phyloP scores from a whole-genome alignment of 2,113 vertebrate species.

The Hyaena hyaena region DNA sequence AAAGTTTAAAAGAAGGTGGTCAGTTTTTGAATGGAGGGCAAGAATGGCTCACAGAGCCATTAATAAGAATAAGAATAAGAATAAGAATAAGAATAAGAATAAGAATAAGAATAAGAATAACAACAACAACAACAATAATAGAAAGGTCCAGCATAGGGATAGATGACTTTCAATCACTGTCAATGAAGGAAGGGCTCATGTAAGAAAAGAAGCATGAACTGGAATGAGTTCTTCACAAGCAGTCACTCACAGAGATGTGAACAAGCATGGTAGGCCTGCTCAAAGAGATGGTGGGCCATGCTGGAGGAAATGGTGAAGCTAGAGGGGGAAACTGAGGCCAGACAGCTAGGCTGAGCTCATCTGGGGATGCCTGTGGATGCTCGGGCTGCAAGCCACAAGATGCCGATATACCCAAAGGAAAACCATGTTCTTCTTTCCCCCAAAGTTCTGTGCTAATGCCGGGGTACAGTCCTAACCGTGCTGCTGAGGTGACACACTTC shows the following conservation, averaged over 20 bases:
- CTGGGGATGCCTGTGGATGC: no score
- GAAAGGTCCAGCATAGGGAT: not conserved
- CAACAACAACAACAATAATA: not conserved
- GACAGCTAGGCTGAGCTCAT: not conserved
- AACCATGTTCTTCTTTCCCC: not conserved
- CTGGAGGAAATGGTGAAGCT: not conserved
- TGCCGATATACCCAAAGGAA: not conserved
- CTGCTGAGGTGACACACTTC: not conserved
- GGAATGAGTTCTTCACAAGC: not conserved
- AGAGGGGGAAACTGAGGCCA: not conserved
- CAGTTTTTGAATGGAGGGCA: no score
- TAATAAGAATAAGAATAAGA: no score
- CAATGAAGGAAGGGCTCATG: not conserved
- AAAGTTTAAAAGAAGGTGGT: no score
- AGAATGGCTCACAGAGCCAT: no score
- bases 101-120: no score
- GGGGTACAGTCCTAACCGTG: not conserved
- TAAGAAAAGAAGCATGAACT: not conserved
- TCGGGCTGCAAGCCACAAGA: not conserved
- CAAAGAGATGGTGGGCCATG: not conserved
- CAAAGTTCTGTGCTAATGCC: not conserved
- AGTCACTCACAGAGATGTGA: not conserved
- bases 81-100: no score
- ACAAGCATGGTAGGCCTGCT: accelerated
- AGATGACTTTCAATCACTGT: not conserved